These are phyloP conservation scores for Acanthornis magna DNA, from an alignment of 2,797 vertebrate species.

Conservation along the genomic window DNA sequence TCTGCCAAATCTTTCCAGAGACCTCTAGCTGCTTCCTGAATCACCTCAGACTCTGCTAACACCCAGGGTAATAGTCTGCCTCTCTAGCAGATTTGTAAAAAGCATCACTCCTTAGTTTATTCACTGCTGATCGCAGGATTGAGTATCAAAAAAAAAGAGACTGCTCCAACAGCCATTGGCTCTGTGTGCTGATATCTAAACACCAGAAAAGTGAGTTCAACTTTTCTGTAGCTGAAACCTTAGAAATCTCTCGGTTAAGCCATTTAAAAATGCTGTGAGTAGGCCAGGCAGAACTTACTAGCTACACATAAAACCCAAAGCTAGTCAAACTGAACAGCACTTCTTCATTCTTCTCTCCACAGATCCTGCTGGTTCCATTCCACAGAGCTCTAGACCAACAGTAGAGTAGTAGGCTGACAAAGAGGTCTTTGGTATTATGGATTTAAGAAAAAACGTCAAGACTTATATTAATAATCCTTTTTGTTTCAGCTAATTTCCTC, in stretches of 20 bases:
- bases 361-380: background rate
- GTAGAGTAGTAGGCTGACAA: background rate
- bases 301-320: background rate
- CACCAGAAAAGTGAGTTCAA: background rate
- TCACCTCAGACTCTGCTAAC: background rate
- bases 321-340: background rate
- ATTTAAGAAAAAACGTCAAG: background rate
- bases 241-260: background rate
- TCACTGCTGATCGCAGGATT: background rate
- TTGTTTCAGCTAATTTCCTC: slow-evolving; percentile 24
- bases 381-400: background rate
- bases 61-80: background rate
- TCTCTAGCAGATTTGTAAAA: background rate
- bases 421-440: background rate
- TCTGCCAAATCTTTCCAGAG: background rate
- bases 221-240: background rate
- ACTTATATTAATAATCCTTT: background rate
- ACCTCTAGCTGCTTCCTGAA: background rate
- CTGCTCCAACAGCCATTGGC: background rate
- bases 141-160: background rate
- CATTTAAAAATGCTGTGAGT: background rate
- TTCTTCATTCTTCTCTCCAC: background rate
- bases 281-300: background rate
- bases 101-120: background rate
- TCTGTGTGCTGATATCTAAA: background rate